Conservation (phyloP, 2,888 invertebrate genomes). For the Hemicrepidius hirtus region DNA sequence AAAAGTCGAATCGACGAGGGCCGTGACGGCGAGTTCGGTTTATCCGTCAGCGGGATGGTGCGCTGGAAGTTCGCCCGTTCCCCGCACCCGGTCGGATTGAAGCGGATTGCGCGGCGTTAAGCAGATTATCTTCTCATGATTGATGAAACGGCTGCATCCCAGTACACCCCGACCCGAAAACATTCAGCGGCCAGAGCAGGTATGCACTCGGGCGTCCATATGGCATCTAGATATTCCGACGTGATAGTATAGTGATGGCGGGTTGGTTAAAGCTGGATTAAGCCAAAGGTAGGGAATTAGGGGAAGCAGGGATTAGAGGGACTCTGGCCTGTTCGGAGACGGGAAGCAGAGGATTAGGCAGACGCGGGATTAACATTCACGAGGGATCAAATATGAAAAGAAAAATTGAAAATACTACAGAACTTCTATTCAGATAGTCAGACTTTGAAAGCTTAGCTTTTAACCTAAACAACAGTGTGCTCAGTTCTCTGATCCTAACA, state of each 20-base stretch:
- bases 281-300: constrained; percentile 73
- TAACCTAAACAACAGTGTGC: constrained; percentile 37
- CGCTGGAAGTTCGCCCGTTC: constrained; percentile 55
- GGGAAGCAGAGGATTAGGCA: constrained; percentile 71
- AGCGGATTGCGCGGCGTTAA: constrained; percentile 75
- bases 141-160: constrained; percentile 74
- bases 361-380: constrained; percentile 70
- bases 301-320: constrained; percentile 72
- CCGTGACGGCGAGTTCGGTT: constrained; percentile 48
- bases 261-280: constrained; percentile 73
- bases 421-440: constrained; percentile 39
- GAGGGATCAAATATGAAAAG: constrained; percentile 69
- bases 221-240: constrained; percentile 62
- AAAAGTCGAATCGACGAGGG: constrained; percentile 28
- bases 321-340: constrained; percentile 70
- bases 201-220: constrained; percentile 60
- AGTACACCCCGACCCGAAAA: constrained; percentile 68
- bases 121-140: constrained; percentile 80
- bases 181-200: constrained; percentile 65
- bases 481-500: constrained; percentile 37
- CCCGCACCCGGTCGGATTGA: constrained; percentile 66
- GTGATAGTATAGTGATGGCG: constrained; percentile 66
- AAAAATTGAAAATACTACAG: constrained; percentile 62
- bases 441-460: constrained; percentile 35
- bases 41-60: constrained; percentile 58